These are phyloP conservation scores for Coenonympha arcania DNA, from an alignment of 2,888 invertebrate species.

Conservation along the genomic window DNA sequence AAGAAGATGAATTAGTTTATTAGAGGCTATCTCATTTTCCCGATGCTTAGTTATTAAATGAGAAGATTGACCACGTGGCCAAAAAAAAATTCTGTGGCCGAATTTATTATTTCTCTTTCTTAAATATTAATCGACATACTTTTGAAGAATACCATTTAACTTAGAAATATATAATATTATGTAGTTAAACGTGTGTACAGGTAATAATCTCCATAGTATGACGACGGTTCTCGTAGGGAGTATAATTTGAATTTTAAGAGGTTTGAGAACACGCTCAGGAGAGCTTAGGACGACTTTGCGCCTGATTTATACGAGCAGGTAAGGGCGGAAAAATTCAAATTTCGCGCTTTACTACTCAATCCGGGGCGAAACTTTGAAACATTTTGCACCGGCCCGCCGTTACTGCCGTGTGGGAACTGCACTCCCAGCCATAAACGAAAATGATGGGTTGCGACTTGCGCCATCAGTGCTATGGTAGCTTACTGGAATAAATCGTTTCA, in stretches of 20 bases:
- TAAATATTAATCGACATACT: background rate
- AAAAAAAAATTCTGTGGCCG: no score
- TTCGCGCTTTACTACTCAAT: conserved; percentile 45
- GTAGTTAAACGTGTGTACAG: background rate
- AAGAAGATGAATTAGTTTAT: no score
- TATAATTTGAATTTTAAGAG: conserved; percentile 71
- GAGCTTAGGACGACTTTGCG: conserved; percentile 66
- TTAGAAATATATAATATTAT: background rate
- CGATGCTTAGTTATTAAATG: no score
- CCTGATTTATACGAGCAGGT: conserved; percentile 71
- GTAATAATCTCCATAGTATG: conserved; percentile 24
- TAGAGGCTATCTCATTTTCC: no score
- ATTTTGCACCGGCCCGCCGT: conserved; percentile 48
- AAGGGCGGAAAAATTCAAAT: conserved; percentile 72
- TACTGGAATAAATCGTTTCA: background rate
- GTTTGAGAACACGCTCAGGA: conserved; percentile 54
- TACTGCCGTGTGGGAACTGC: conserved; percentile 34
- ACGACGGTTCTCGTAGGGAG: conserved; percentile 27
- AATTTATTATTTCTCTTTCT: no score
- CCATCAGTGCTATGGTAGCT: background rate
- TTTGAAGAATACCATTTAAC: background rate
- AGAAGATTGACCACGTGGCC: no score
- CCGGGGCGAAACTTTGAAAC: conserved; percentile 35
- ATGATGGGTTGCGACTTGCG: conserved; percentile 9
- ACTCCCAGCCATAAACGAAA: conserved; percentile 18